Percentiles rank a stretch among this genome's conserved stretches.
Evolutionary conservation across 2,888 invertebrate species (phyloP).

Genomic region (Zootermopsis nevadensis): DNA sequence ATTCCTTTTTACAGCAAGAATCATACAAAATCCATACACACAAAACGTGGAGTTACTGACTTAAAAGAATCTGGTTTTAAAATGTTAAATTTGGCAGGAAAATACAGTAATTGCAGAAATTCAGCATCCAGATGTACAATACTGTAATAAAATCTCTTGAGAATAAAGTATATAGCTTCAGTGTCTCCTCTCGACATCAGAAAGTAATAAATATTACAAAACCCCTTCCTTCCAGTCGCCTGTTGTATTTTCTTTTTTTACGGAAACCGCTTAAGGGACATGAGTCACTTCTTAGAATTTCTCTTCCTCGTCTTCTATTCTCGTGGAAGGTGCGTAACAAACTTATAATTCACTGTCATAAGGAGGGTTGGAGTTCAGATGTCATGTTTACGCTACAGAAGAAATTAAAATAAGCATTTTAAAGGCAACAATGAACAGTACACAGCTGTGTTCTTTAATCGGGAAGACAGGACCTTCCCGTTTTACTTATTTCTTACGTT

Average conservation of each 20-base stretch:
- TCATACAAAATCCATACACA: no score
- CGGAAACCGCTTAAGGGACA: neutral
- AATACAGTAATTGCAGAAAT: neutral
- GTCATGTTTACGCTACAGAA: neutral
- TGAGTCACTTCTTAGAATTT: neutral
- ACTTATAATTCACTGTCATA: neutral
- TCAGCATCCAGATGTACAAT: neutral
- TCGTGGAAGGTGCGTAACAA: neutral
- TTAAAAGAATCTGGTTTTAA: no score
- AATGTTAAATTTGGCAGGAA: neutral
- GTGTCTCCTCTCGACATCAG: neutral
- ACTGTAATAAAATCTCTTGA: neutral
- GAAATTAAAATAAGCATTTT: no score
- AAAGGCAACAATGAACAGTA: no score
- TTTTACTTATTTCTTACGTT: no score
- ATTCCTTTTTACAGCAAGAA: no score
- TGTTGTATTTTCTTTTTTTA: slow-evolving; percentile 8
- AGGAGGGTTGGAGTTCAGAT: neutral
- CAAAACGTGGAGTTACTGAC: no score
- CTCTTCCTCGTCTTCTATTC: neutral
- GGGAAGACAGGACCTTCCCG: no score
- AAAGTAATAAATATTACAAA: neutral
- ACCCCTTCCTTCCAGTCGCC: neutral
- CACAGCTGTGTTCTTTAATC: no score
- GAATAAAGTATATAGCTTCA: neutral